Evolutionary conservation across 1,140 invertebrate species (phyloP).

Genomic region (Hyles vespertilio): DNA sequence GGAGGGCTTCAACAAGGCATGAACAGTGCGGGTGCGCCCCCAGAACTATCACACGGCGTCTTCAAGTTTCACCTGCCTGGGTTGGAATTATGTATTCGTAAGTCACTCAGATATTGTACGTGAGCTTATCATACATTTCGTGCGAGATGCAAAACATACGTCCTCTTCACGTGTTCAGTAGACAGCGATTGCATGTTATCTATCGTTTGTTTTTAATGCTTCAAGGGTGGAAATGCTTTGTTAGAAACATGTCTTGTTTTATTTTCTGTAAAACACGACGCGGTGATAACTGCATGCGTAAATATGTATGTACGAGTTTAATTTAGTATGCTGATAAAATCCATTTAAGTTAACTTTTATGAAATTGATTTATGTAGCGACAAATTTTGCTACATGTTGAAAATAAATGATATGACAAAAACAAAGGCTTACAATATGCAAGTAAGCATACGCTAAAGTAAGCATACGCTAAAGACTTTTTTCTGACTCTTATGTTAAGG

Average conservation of each 20-base stretch:
- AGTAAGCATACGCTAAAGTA: no score
- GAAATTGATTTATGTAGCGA: no score
- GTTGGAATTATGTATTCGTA: slow-evolving; percentile 38
- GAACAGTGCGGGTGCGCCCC: slow-evolving; percentile 9
- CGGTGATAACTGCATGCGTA: no score
- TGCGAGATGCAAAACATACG: background rate
- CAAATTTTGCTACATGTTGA: no score
- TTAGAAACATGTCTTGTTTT: slow-evolving; percentile 2
- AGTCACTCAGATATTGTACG: slow-evolving; percentile 20
- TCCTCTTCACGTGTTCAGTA: slow-evolving; percentile 2
- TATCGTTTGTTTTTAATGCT: background rate
- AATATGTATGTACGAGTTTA: background rate
- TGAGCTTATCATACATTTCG: slow-evolving; percentile 5
- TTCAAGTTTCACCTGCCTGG: background rate
- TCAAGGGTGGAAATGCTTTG: background rate
- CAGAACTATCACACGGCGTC: background rate
- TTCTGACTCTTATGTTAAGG: no score
- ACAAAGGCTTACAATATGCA: no score
- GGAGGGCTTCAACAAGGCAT: slow-evolving; percentile 10
- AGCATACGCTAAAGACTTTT: no score
- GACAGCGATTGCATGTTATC: slow-evolving; percentile 2
- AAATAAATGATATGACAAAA: no score
- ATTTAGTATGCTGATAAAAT: background rate
- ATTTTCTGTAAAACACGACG: background rate
- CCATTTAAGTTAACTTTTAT: no score